Evolutionary conservation across 1,140 invertebrate genomes (phyloP).

Genomic region (Amyelois transitella): DNA sequence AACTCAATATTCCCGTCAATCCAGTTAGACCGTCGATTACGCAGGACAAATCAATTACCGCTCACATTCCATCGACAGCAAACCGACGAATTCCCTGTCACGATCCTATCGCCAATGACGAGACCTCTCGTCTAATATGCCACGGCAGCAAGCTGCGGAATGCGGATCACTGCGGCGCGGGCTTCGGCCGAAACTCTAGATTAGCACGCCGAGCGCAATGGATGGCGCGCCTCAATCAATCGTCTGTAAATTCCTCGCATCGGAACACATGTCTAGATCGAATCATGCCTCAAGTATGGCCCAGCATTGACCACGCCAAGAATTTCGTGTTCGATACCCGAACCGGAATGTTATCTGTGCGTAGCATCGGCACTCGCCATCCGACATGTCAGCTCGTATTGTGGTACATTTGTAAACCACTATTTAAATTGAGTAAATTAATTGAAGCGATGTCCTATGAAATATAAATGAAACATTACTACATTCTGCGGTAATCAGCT

Average conservation of each 20-base stretch:
- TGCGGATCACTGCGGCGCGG: conserved; percentile 51
- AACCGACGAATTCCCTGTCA: conserved; percentile 68
- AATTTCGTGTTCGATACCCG: conserved; percentile 63
- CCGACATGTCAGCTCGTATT: conserved; percentile 49
- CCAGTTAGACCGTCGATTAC: conserved; percentile 54
- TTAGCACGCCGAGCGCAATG: conserved; percentile 46
- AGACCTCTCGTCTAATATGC: conserved; percentile 46
- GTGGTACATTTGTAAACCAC: conserved; percentile 49
- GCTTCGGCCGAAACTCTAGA: conserved; percentile 34
- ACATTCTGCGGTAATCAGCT: conserved; percentile 40
- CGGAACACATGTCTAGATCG: conserved; percentile 45
- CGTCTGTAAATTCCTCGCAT: conserved; percentile 51
- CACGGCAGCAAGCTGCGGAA: conserved; percentile 44
- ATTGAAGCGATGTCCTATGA: conserved; percentile 36
- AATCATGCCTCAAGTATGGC: conserved; percentile 46
- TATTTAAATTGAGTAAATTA: conserved; percentile 52
- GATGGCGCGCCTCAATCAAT: conserved; percentile 57
- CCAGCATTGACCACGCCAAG: conserved; percentile 56
- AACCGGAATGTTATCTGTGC: conserved; percentile 64
- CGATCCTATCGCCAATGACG: conserved; percentile 59
- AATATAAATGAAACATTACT: conserved; percentile 21
- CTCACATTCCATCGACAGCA: conserved; percentile 57
- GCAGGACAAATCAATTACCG: conserved; percentile 72
- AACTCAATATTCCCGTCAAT: conserved; percentile 59
- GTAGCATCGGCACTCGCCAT: conserved; percentile 52